Evolutionary conservation across 2,888 invertebrate genomes (phyloP).

Genomic region (Sesamia inferens): DNA sequence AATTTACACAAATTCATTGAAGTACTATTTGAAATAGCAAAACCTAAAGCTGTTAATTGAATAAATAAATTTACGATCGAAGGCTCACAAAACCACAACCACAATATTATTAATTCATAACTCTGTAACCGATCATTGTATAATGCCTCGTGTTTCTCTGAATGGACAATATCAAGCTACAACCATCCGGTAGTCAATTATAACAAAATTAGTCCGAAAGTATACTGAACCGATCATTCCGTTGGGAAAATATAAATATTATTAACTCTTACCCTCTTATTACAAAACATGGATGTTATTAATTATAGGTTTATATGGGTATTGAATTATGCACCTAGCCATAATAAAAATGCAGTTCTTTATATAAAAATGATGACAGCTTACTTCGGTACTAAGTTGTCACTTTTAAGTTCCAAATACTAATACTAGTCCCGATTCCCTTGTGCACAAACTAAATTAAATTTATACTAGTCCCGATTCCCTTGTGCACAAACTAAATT

Average conservation of each 20-base stretch:
- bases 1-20: not conserved
- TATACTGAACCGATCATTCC: not conserved
- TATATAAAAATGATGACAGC: too few relatives aligned
- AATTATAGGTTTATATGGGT: too few relatives aligned
- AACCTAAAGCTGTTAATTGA: not conserved
- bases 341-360: too few relatives aligned
- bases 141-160: not conserved
- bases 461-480: too few relatives aligned
- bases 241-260: slow-evolving; percentile 4
- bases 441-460: too few relatives aligned
- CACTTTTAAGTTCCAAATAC: too few relatives aligned
- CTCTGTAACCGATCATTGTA: not conserved
- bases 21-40: not conserved
- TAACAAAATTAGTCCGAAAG: not conserved
- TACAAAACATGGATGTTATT: too few relatives aligned
- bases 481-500: too few relatives aligned
- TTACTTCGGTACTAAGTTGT: too few relatives aligned
- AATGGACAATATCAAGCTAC: not conserved
- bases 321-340: too few relatives aligned
- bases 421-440: too few relatives aligned
- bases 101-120: not conserved
- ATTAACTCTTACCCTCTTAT: not conserved
- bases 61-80: not conserved
- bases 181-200: not conserved
- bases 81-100: not conserved